Conservation (phyloP, 2,888 invertebrate species). For the Philonicus albiceps region DNA sequence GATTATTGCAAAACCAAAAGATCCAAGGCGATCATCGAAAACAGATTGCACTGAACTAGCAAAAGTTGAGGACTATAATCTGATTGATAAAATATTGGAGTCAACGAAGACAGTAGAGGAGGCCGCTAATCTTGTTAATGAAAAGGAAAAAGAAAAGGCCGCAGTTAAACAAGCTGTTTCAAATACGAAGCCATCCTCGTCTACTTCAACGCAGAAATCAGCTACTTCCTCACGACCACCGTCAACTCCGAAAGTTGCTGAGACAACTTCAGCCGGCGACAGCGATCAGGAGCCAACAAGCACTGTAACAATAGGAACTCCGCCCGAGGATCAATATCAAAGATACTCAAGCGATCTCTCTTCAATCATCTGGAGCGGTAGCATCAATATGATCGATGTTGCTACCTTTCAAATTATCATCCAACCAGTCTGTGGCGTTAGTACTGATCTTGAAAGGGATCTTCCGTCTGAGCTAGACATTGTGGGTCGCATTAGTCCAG, state of each 20-base stretch:
- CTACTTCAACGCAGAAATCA: constrained; percentile 33
- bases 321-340: constrained; percentile 59
- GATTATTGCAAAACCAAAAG: constrained; percentile 43
- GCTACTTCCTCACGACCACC: constrained; percentile 41
- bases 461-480: constrained; percentile 82
- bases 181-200: constrained; percentile 40
- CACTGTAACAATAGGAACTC: constrained; percentile 75
- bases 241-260: constrained; percentile 34
- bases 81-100: constrained; percentile 62
- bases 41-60: constrained; percentile 51
- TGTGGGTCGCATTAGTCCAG: constrained; percentile 89
- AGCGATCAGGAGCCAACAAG: constrained; percentile 83
- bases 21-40: constrained; percentile 27
- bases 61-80: constrained; percentile 54
- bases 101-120: constrained; percentile 61
- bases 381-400: constrained; percentile 89
- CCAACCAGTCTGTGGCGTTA: constrained; percentile 77
- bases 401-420: constrained; percentile 86
- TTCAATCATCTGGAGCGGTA: constrained; percentile 69
- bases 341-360: constrained; percentile 53
- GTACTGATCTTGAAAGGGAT: constrained; percentile 74
- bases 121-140: constrained; percentile 57
- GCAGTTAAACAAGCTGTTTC: constrained; percentile 42
- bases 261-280: constrained; percentile 59
- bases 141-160: constrained; percentile 49